Base-by-base conservation (phyloP, 2,797 vertebrate genomes). In the Molossus molossus region DNA sequence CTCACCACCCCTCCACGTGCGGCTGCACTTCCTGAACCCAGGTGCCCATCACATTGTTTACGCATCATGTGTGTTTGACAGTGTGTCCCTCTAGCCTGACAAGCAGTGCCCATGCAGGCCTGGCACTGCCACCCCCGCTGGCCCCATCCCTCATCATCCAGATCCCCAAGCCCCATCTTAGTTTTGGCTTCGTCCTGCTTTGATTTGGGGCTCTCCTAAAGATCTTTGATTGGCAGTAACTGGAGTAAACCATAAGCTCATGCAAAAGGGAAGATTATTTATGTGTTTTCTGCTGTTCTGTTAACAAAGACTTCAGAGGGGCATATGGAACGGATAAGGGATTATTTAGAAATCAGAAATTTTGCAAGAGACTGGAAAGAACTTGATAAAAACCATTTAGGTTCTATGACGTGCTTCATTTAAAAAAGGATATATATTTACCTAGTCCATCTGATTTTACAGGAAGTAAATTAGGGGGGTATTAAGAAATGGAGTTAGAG, bases 291-390 rank as follows among this genome's bases (percentile, higher is more conserved):
- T 98, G 96, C 97, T 94, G 62, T 96, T 97, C 97, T 98, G 95
- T 97, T 98, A 98, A 98, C 98, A 98, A 83, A 98, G 98, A 98
- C 98, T 98, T 98, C 97, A 98, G 97, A 97, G 95, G 87, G 97
- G 95, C 98, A 98, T 98, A 98, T 98, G 98, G 98, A 98, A 98
- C 58, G 91, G 98, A 98, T 98, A 98, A 98, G 14, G 73, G 95
- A 91, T 97, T 98, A 98, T 97, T 98, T 98, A 98, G 96, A 98
- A 98, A 98, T 98, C 98, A 97, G 97, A 87, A 98, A 96, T 98
- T 98, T 98, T 98, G 94, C 97, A 98, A 98, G 96, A 98, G 96
- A 98, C 96, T 98, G 97, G 98, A 98, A 98, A 98, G 96, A 98
- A 97, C 96, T 98, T 97, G 97, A 98, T 97, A 98, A 97, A 98